Evolutionary conservation across 2,797 vertebrate species (phyloP), one percentile per base, ranked within the genome.

Genomic region (Enoplosus armatus): DNA sequence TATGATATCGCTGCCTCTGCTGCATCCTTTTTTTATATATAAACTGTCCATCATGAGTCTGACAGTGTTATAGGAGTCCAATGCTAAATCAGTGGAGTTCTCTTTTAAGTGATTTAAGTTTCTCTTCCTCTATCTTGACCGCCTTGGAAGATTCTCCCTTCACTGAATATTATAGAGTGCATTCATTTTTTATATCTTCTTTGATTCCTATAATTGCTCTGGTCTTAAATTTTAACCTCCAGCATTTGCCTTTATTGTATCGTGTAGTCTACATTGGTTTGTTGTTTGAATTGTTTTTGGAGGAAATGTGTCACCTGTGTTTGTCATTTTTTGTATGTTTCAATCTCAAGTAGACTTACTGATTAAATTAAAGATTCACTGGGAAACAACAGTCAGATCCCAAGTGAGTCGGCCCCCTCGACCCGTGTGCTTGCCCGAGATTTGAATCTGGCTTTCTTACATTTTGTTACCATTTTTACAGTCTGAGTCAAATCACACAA

Each of bases 141-240:
- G 16, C 63, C 51, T 65, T 18, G 64, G 56, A 72, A 60, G 18
- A 81, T 71, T 83, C 47, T 69, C 54, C 64, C 64, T 77, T 62
- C 35, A 55, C 50, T 76, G 64, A 73, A 83, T 72, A 72, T 80
- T 64, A 53, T 24, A 22, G 7, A 61, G 76, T 70, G 80, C 81
- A 88, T 86, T 71, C 79, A 84, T 85, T 69, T 84, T 87, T 84
- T 59, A 84, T 79, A 80, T 82, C 71, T 74, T 51, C 45, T 72
- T 76, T 70, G 43, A 79, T 85, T 75, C 71, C 50, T 80, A 22
- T 86, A 85, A 86, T 82, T 89, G 75, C 66, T 80, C 35, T 66
- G 59, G 53, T 54, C 53, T 62, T 76, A 47, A 20, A 29, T 66
- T 85, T 82, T 68, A 77, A 64, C 74, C 59, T 59, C 55, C n/a